Evolutionary conservation across 2,797 vertebrate genomes (phyloP).

Genomic region (Dendrocincla tyrannina): DNA sequence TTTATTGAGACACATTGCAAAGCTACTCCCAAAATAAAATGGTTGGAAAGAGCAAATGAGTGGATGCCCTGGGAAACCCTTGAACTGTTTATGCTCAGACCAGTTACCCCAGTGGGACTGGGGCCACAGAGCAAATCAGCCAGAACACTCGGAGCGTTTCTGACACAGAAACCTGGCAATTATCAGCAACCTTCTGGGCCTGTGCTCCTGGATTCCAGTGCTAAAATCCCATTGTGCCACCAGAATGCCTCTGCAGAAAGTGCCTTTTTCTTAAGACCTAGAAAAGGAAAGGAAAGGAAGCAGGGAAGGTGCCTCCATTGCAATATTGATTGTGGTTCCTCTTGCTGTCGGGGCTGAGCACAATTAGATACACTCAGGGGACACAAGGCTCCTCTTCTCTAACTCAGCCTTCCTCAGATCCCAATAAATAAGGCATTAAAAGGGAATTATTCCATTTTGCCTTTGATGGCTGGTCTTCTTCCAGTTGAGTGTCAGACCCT

Average conservation of each 20-base stretch:
- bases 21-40: not conserved
- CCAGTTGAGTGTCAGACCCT: not conserved
- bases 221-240: not conserved
- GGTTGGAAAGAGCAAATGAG: not conserved
- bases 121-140: not conserved
- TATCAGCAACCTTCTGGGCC: not conserved
- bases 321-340: not conserved
- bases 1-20: not conserved
- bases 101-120: not conserved
- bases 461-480: not conserved
- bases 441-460: not conserved
- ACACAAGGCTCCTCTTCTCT: not conserved
- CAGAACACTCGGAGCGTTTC: accelerated
- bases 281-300: not conserved
- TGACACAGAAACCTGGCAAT: not conserved
- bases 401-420: not conserved
- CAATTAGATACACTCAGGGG: not conserved
- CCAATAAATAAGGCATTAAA: not conserved
- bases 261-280: not conserved
- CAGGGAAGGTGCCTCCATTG: not conserved
- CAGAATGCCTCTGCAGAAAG: not conserved
- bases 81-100: not conserved
- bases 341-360: not conserved
- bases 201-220: not conserved
- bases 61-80: not conserved